Percentiles rank a stretch among this genome's conserved stretches.
Conservation (phyloP, 2,888 invertebrate genomes). For the Tetragonisca angustula region DNA sequence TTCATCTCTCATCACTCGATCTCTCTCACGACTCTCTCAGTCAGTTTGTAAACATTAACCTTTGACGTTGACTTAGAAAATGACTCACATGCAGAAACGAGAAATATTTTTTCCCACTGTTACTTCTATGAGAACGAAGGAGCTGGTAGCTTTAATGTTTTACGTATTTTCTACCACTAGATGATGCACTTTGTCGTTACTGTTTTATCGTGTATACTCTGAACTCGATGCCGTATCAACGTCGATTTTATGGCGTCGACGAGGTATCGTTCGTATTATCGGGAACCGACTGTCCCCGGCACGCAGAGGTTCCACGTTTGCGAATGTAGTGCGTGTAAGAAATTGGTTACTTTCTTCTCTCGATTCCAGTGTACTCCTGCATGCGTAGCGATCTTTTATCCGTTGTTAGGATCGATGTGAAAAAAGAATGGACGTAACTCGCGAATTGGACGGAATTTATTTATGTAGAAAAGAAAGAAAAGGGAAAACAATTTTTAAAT, state of each 20-base stretch:
- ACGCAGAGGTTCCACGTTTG: constrained; percentile 30
- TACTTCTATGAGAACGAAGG: constrained; percentile 18
- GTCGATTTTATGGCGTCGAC: constrained; percentile 65
- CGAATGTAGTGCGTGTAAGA: constrained; percentile 41
- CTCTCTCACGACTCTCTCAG: constrained; percentile 27
- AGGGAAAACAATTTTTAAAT: no score
- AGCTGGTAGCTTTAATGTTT: constrained; percentile 27
- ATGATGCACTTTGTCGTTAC: constrained; percentile 41
- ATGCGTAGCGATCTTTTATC: constrained; percentile 49
- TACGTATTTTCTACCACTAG: constrained; percentile 38
- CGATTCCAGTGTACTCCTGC: constrained; percentile 47
- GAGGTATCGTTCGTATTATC: constrained; percentile 40
- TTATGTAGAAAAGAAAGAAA: no score
- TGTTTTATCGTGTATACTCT: constrained; percentile 28
- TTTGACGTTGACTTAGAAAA: no score
- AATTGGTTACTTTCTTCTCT: constrained; percentile 30
- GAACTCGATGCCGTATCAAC: constrained; percentile 41
- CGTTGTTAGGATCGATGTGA: constrained; percentile 1
- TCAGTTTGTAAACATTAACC: constrained; percentile 34
- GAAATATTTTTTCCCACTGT: constrained; percentile 10
- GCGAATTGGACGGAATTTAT: neutral
- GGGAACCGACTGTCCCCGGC: constrained; percentile 22
- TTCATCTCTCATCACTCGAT: constrained; percentile 54
- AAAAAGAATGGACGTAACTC: constrained; percentile 42
- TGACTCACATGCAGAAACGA: neutral